Conservation (phyloP, 2,797 vertebrate genomes). For the Acanthurus tractus region DNA sequence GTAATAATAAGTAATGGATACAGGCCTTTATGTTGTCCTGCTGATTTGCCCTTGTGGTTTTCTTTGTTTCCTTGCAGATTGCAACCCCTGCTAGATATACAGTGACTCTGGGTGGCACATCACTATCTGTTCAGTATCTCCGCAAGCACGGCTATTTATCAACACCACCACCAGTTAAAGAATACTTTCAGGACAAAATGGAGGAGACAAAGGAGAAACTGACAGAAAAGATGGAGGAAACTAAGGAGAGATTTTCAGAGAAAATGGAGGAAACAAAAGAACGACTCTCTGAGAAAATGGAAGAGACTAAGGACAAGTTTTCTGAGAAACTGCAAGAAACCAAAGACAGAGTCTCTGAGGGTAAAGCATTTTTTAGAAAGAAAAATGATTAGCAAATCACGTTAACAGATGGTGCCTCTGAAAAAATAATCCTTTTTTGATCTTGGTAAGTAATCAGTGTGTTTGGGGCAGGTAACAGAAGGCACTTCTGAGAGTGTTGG, state of each 20-base stretch:
- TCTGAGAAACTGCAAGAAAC: constrained; percentile 94
- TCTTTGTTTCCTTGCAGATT: constrained; percentile 83
- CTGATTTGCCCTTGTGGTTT: background rate
- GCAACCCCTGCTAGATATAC: constrained; percentile 95
- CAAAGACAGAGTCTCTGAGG: constrained; percentile 91
- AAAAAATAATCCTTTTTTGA: constrained; percentile 71
- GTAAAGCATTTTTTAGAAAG: constrained; percentile 83
- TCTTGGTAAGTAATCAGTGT: constrained; percentile 11
- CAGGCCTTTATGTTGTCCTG: background rate
- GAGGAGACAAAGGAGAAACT: constrained; percentile 93
- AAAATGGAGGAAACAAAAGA: constrained; percentile 93
- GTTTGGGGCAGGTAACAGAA: constrained; percentile 2
- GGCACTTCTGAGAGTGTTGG: constrained; percentile 24
- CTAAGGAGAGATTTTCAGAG: constrained; percentile 90
- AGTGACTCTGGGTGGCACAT: constrained; percentile 95
- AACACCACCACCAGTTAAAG: constrained; percentile 95
- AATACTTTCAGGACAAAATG: constrained; percentile 96
- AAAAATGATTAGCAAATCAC: constrained; percentile 61
- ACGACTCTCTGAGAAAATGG: constrained; percentile 91
- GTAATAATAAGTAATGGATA: background rate
- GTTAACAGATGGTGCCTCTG: constrained; percentile 63
- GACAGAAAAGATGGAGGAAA: constrained; percentile 93
- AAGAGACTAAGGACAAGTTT: constrained; percentile 93
- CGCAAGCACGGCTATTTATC: constrained; percentile 92
- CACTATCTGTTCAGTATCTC: constrained; percentile 92